Base-by-base conservation (phyloP, 2,797 vertebrate species). In the Melanotaenia parkinsoni region DNA sequence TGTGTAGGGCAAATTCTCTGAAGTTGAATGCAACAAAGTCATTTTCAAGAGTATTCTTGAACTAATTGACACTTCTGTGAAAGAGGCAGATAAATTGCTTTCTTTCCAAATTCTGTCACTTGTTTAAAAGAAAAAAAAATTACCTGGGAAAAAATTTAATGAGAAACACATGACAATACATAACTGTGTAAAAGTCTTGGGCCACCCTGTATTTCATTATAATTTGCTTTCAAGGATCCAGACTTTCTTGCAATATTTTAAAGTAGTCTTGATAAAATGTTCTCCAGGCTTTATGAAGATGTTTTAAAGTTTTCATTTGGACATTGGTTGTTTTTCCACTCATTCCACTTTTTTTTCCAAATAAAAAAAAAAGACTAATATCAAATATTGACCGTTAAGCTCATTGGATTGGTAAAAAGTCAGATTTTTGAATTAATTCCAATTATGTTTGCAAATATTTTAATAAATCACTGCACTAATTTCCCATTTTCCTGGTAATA, bases 1-100 rank as follows among this genome's bases (percentile, higher is more conserved):
- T 63, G 24, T 54, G 37, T 50, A 33, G 71, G 38, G 75, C 26
- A 59, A 65, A 84, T 76, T 75, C 59, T 54, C 68, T 72, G 70
- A 30, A 70, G 69, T 67, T 47, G 67, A 35, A 67, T 71, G 26
- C 54, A 66, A 63, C 75, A 53, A 68, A 67, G 75, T 74, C 56
- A 61, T 69, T 83, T 84, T 84, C 54, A 79, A 79, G 28, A 53
- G 66, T 38, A 43, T 60, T 58, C 54, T 62, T 76, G 33, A 63
- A 78, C 76, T 63, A 75, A 67, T 22, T 65, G 72, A 77, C 61
- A 71, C 82, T 71, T 79, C 58, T 63, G 61, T 76, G 30, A 65
- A 59, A 83, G 53, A 60, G 50, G 2, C 28, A 58, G 57, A 69
- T n/a, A 62, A 74, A 76, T 82, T 22, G 16, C 18, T 8, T 45